A percentile compares a stretch with the other conserved stretches of the same genome.
These are phyloP conservation scores for Pseudocheirus occidentalis DNA, from an alignment of 2,797 vertebrate species.

Conservation along the genomic window DNA sequence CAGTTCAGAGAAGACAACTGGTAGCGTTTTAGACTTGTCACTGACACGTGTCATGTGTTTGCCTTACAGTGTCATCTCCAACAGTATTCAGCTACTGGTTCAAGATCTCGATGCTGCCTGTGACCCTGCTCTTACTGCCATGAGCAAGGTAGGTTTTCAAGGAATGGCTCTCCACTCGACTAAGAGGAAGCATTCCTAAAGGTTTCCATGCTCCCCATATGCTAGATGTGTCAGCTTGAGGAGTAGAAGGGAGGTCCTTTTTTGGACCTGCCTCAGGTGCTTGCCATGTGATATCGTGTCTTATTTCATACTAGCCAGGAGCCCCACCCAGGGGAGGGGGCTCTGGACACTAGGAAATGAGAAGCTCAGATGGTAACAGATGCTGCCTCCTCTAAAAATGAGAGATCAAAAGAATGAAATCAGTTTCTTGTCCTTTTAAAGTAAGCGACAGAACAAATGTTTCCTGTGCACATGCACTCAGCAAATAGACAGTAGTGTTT, in stretches of 20 bases:
- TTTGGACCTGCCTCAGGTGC: neutral
- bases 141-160: conserved; percentile 93
- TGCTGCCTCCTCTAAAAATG: neutral
- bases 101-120: conserved; percentile 98
- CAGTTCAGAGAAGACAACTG: neutral
- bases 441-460: neutral
- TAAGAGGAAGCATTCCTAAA: neutral
- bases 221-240: conserved; percentile 6
- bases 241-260: neutral
- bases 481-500: conserved; percentile 15
- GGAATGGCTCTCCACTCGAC: neutral
- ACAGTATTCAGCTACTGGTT: conserved; percentile 97
- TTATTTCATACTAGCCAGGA: neutral
- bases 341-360: neutral
- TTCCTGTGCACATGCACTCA: neutral
- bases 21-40: conserved; percentile 28
- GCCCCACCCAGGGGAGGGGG: neutral
- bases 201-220: neutral
- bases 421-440: conserved; percentile 47
- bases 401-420: neutral
- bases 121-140: conserved; percentile 96
- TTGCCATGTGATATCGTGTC: neutral
- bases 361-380: neutral
- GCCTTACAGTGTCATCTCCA: conserved; percentile 94
- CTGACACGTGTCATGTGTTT: conserved; percentile 18